Evolutionary conservation across 2,113 vertebrate genomes (phyloP).

Genomic region (Morone chrysops): DNA sequence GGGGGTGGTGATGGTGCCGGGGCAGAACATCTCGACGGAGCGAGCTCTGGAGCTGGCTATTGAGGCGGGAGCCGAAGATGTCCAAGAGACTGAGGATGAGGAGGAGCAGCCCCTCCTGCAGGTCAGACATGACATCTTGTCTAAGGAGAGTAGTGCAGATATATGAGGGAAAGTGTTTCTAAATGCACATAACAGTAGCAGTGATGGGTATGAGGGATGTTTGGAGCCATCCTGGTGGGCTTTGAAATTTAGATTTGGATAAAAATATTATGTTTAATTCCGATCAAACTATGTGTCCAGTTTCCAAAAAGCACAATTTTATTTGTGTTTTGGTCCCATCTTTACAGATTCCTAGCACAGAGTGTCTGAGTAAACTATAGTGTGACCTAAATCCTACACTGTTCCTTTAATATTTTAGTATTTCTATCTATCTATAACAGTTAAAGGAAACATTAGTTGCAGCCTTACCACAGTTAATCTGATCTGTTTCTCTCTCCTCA

Average conservation of each 20-base stretch:
- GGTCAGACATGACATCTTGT: conserved; percentile 70
- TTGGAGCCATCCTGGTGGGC: neutral
- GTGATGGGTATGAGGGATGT: neutral
- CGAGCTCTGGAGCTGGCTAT: conserved; percentile 90
- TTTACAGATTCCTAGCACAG: no score
- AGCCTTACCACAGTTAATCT: neutral
- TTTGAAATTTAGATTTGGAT: neutral
- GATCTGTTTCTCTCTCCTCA: conserved; percentile 58
- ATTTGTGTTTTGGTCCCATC: no score
- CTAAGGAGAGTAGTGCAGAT: neutral
- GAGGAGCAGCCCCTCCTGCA: conserved; percentile 86
- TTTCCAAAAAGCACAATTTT: no score
- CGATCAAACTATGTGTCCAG: no score
- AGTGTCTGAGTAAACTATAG: neutral
- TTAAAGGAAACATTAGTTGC: neutral
- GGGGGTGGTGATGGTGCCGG: conserved; percentile 82
- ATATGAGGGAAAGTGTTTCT: neutral
- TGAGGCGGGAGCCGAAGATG: conserved; percentile 90
- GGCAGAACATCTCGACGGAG: conserved; percentile 82
- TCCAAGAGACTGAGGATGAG: conserved; percentile 87
- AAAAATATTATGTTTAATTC: neutral
- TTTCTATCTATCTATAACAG: neutral
- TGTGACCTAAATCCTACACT: neutral
- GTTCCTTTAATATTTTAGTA: no score
- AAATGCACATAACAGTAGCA: neutral